Base-by-base conservation (phyloP, 2,888 invertebrate genomes). In the Busseola fusca region DNA sequence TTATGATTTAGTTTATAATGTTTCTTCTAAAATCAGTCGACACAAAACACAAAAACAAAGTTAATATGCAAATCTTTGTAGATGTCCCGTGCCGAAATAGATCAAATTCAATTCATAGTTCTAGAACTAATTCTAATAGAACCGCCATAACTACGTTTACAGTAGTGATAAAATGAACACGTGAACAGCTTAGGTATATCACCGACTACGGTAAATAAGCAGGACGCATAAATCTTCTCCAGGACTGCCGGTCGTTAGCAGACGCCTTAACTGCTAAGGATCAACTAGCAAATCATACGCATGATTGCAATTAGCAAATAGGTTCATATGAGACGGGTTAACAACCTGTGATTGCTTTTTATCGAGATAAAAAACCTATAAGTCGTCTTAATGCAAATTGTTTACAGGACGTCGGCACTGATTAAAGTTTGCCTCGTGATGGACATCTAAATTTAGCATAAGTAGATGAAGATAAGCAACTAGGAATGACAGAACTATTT, bases 171-270 rank as follows among this genome's bases (percentile, higher is more conserved):
- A 64, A 67, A 57, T 45, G 3, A 40, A 25, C 54, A 58, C 57
- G 34, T 6, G 34, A 34, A 72, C 25, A 27, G 54, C 65, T 56
- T 69, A n/a, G n/a, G n/a, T n/a, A 67, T 68, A 69, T 82, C 52
- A 27, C 25, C 30, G 45, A 64, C 69, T 66, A 63, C 64, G 63
- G 72, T 72, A 63, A 67, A 72, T 76, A 74, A 77, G 78, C 72
- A 78, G 84, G 84, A 84, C 60, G 45, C 73, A 84, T 85, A 84
- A 84, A 84, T 84, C 86, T 60, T 66, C 65, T 80, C 72, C 74
- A 73, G 64, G 48, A 72, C 62, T 74, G 71, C 84, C 83, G 85
- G 84, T 68, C 68, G 67, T 76, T 69, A 67, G 45, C 7, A 40
- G 30, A 52, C 69, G 80, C 34, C 42, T 60, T 64, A 56, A 69